Conservation (phyloP, 1,140 invertebrate genomes). For the Teleopsis dalmanni region DNA sequence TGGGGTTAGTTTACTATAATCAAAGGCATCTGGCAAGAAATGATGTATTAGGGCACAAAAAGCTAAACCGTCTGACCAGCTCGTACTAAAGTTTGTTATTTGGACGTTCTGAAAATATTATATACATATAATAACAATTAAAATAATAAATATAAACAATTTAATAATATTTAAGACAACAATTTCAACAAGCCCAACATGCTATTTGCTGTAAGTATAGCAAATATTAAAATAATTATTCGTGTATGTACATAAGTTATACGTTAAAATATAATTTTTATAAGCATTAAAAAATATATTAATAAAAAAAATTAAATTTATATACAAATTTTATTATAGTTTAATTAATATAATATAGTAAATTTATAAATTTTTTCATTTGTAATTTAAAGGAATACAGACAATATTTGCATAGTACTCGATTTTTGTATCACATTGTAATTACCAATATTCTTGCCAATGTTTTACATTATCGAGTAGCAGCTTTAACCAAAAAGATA, state of each 20-base stretch:
- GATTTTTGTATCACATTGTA: background rate
- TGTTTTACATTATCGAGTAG: too few species aligned
- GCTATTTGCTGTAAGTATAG: background rate
- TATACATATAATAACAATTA: background rate
- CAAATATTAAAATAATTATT: background rate
- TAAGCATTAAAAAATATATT: background rate
- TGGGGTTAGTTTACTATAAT: slow-evolving; percentile 78
- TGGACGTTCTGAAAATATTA: slow-evolving; percentile 62
- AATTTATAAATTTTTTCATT: too few species aligned
- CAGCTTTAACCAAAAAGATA: too few species aligned
- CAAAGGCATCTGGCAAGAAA: slow-evolving; percentile 92
- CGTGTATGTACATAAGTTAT: background rate
- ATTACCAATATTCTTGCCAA: too few species aligned
- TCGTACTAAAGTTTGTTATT: slow-evolving; percentile 93
- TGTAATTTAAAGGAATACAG: too few species aligned
- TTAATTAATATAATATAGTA: background rate
- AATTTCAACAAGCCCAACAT: background rate
- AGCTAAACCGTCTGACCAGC: slow-evolving; percentile 92
- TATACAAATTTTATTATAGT: background rate
- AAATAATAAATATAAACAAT: slow-evolving; percentile 5
- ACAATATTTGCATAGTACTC: background rate
- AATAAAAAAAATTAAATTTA: background rate
- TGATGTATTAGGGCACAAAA: slow-evolving; percentile 96
- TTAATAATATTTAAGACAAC: background rate
- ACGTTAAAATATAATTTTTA: background rate